Conservation (phyloP, 1,140 invertebrate genomes). For the Lepeophtheirus salmonis region DNA sequence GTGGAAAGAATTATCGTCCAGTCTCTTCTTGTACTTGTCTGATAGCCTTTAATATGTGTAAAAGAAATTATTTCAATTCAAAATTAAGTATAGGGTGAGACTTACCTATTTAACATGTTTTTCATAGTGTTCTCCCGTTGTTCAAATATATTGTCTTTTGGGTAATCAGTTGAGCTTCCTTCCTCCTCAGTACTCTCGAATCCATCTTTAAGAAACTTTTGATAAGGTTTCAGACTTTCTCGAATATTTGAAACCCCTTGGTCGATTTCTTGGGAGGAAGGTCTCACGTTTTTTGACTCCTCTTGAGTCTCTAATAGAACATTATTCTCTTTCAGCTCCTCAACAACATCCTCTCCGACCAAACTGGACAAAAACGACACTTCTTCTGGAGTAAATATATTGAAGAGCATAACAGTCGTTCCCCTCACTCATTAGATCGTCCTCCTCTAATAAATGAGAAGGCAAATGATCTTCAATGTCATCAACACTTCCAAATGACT, state of each 20-base stretch:
- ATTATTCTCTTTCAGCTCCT: conserved; percentile 8
- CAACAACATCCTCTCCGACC: conserved; percentile 6
- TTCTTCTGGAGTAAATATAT: conserved; percentile 12
- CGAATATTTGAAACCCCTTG: background rate
- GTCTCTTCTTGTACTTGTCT: background rate
- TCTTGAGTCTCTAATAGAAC: background rate
- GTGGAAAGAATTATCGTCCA: too few relatives aligned
- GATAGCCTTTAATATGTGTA: background rate
- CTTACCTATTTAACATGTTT: background rate
- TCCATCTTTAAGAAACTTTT: background rate
- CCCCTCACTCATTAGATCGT: background rate
- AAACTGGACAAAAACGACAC: conserved; percentile 5
- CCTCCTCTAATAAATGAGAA: background rate
- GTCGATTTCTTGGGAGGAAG: background rate
- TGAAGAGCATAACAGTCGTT: conserved; percentile 11
- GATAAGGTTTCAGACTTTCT: background rate
- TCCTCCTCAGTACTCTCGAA: background rate
- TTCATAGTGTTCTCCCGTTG: background rate
- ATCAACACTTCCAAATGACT: background rate
- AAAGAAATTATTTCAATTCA: background rate
- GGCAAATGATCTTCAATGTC: background rate
- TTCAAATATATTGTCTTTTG: background rate
- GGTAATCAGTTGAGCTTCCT: too few relatives aligned
- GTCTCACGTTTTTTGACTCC: background rate
- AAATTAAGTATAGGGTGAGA: too few relatives aligned